phyloP scores from a whole-genome alignment of 2,113 vertebrate species.

The Clarias gariepinus region DNA sequence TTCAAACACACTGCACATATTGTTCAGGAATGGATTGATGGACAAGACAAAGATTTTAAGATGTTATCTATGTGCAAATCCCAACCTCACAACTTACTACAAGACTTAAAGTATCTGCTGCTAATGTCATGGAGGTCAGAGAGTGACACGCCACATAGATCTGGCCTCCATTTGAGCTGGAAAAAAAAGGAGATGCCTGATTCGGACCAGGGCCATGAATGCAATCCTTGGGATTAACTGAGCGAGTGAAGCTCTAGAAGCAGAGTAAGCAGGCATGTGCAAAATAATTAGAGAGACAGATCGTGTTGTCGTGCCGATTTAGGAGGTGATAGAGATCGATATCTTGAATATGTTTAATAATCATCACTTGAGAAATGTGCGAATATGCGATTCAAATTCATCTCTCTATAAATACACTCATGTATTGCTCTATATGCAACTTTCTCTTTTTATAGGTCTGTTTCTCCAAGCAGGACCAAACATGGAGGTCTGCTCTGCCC shows the following conservation, averaged over 20 bases:
- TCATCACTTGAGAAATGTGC: constrained; percentile 58
- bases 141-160: background rate
- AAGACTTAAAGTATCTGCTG: too few species aligned
- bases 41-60: too few species aligned
- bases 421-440: constrained; percentile 22
- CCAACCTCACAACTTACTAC: too few species aligned
- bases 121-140: too few species aligned
- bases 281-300: constrained; percentile 12
- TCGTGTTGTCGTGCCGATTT: constrained; percentile 16
- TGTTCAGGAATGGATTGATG: too few species aligned
- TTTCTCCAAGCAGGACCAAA: constrained; percentile 44
- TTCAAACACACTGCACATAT: too few species aligned
- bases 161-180: background rate
- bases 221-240: background rate
- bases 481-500: background rate
- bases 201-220: background rate
- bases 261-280: constrained; percentile 33
- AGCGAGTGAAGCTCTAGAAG: background rate
- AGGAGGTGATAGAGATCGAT: constrained; percentile 20
- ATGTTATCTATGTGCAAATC: too few species aligned
- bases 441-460: constrained; percentile 40
- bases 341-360: constrained; percentile 57
- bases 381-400: constrained; percentile 47
- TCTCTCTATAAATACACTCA: constrained; percentile 50
- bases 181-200: too few species aligned